Conservation (phyloP, 2,113 vertebrate species). For the Theropithecus gelada region DNA sequence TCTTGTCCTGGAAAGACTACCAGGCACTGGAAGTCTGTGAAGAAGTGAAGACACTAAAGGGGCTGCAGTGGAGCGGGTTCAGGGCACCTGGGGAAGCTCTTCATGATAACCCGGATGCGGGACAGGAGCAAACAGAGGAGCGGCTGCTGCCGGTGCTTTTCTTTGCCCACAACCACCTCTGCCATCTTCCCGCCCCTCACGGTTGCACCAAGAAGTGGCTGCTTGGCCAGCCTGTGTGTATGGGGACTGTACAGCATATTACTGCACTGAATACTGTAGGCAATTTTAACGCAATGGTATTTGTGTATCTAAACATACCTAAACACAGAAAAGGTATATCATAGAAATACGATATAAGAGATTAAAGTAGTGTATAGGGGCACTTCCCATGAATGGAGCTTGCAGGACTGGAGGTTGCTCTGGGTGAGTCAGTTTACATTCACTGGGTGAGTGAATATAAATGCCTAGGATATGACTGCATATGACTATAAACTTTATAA, state of each 20-base stretch:
- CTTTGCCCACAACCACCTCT: not conserved
- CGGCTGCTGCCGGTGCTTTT: not conserved
- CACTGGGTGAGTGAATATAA: not conserved
- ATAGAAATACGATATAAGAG: not conserved
- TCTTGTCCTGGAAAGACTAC: not conserved
- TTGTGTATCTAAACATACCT: not conserved
- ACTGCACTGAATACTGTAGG: not conserved
- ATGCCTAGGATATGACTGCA: not conserved
- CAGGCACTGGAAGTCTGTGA: not conserved
- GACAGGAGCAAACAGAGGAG: not conserved
- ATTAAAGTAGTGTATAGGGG: not conserved
- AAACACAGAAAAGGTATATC: not conserved
- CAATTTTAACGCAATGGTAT: not conserved
- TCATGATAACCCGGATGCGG: not conserved
- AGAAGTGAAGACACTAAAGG: not conserved
- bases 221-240: no score
- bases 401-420: not conserved
- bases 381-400: not conserved
- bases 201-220: not conserved
- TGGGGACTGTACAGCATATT: not conserved
- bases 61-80: not conserved
- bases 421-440: not conserved
- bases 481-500: not conserved
- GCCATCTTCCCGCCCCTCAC: not conserved
- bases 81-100: not conserved